Evolutionary conservation across 2,888 invertebrate genomes (phyloP).

Genomic region (Dascillus cervinus): DNA sequence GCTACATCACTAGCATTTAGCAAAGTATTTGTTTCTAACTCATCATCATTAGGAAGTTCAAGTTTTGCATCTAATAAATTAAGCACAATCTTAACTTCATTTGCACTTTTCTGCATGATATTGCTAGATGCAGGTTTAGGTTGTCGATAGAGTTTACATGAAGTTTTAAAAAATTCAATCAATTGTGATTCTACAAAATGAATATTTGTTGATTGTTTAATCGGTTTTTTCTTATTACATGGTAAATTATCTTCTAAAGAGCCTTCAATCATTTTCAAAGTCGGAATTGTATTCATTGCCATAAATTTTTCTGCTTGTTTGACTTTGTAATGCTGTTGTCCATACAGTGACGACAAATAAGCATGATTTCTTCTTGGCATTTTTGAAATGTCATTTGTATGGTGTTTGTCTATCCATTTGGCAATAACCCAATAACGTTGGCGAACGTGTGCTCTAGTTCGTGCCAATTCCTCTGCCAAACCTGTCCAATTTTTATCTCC

Average conservation of each 20-base stretch:
- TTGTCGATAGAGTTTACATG: conserved; percentile 10
- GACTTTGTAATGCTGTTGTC: background rate
- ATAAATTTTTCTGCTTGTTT: no score
- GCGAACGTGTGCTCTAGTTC: conserved; percentile 42
- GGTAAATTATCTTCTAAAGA: background rate
- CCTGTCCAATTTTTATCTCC: conserved; percentile 47
- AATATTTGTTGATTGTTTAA: conserved; percentile 5
- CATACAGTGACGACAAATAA: no score
- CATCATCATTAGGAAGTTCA: conserved; percentile 1
- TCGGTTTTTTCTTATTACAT: conserved; percentile 1
- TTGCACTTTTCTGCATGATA: conserved; percentile 4
- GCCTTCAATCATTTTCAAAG: background rate
- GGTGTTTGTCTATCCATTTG: conserved; percentile 45
- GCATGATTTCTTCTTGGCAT: conserved; percentile 36
- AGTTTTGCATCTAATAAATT: conserved; percentile 6
- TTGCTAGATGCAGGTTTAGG: background rate
- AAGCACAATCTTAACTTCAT: conserved; percentile 9
- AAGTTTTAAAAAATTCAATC: conserved; percentile 14
- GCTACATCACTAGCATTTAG: conserved; percentile 10
- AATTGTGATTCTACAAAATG: conserved; percentile 11
- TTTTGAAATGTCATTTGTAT: conserved; percentile 32
- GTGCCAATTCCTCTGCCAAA: conserved; percentile 47
- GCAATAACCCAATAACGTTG: conserved; percentile 46
- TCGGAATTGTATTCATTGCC: conserved; percentile 1
- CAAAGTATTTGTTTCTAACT: conserved; percentile 3